Conservation (phyloP, 2,113 vertebrate species). For the Dromiciops gliroides region DNA sequence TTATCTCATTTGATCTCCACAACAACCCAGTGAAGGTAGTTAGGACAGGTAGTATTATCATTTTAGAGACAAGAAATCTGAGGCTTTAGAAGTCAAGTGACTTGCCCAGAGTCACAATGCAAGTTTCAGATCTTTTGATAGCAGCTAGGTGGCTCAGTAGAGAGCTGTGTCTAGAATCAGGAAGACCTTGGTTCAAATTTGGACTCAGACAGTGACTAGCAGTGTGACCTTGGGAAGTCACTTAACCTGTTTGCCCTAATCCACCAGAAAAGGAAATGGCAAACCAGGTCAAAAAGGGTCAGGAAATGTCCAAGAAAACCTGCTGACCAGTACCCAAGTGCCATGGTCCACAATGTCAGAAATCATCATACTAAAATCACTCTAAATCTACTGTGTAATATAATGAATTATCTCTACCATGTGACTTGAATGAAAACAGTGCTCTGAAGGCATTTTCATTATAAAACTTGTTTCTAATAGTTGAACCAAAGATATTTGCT, state of each 20-base stretch:
- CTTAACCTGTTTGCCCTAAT: not conserved
- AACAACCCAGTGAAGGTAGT: not conserved
- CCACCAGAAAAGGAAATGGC: not conserved
- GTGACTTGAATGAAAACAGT: conserved; percentile 23
- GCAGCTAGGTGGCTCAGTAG: not conserved
- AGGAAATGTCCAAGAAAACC: not conserved
- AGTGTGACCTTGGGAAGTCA: not conserved
- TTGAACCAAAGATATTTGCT: conserved; percentile 42
- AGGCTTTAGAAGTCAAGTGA: not conserved
- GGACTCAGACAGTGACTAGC: not conserved
- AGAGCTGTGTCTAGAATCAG: not conserved
- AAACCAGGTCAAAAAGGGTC: too few relatives aligned
- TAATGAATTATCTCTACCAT: not conserved
- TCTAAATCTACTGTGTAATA: not conserved
- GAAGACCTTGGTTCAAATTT: not conserved
- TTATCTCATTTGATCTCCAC: not conserved
- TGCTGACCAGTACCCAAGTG: not conserved
- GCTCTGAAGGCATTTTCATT: conserved; percentile 50
- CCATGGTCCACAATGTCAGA: too few relatives aligned
- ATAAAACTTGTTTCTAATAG: conserved; percentile 38
- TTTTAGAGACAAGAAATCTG: not conserved
- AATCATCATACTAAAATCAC: not conserved
- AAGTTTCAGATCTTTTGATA: not conserved
- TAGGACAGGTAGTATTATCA: not conserved
- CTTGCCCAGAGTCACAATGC: not conserved